Evolutionary conservation across 2,113 vertebrate genomes (phyloP).

Genomic region (Tenebrosternarchus preto): DNA sequence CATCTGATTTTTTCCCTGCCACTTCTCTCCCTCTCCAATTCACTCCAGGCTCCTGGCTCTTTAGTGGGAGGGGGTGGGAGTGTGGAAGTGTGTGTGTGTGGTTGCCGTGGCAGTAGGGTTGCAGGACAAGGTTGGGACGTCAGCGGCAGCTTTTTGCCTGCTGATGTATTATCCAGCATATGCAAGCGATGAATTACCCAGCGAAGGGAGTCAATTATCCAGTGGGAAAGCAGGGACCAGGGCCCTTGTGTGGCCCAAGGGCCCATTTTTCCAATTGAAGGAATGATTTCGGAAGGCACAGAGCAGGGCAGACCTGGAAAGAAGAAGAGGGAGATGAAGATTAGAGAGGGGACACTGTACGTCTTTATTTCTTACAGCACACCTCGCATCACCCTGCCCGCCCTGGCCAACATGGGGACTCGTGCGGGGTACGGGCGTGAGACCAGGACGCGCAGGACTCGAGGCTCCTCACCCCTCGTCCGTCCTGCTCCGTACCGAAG

Average conservation of each 20-base stretch:
- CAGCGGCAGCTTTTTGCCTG: slow-evolving; percentile 76
- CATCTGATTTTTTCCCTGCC: slow-evolving; percentile 76
- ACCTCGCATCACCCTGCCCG: too few relatives aligned
- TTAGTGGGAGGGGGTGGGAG: slow-evolving; percentile 44
- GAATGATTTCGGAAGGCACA: slow-evolving; percentile 79
- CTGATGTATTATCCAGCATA: slow-evolving; percentile 97
- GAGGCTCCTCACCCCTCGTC: slow-evolving; percentile 65
- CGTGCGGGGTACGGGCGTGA: slow-evolving; percentile 39
- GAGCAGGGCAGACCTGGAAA: slow-evolving; percentile 26
- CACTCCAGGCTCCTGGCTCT: slow-evolving; percentile 71
- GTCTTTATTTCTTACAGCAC: slow-evolving; percentile 53
- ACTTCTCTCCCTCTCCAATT: slow-evolving; percentile 71
- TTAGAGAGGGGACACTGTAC: slow-evolving; percentile 52
- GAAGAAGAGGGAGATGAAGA: slow-evolving; percentile 46
- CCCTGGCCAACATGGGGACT: slow-evolving; percentile 47
- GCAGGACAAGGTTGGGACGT: slow-evolving; percentile 69
- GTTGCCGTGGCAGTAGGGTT: slow-evolving; percentile 48
- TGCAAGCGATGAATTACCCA: slow-evolving; percentile 99
- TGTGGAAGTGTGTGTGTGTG: slow-evolving; percentile 34
- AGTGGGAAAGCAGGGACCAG: slow-evolving; percentile 87
- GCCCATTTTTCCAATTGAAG: slow-evolving; percentile 85
- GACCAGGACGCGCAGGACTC: too few relatives aligned
- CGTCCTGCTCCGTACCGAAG: slow-evolving; percentile 74
- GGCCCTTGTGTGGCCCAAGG: slow-evolving; percentile 88
- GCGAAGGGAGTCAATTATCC: slow-evolving; percentile 96